Evolutionary conservation across 2,888 invertebrate genomes (phyloP).

Genomic region (Drosophila subquinaria): DNA sequence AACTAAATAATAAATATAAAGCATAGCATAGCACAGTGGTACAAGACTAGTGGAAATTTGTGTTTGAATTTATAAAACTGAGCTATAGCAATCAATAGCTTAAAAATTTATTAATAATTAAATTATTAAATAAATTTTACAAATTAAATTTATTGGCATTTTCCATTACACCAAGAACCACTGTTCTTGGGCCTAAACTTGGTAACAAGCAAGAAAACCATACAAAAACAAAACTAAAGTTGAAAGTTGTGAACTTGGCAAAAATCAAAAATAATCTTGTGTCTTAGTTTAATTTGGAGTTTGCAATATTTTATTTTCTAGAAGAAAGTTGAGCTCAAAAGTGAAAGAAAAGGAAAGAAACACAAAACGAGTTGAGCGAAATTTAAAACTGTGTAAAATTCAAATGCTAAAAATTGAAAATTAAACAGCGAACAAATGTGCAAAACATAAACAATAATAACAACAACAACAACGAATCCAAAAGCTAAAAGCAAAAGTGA

Average conservation of each 20-base stretch:
- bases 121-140: not conserved
- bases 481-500: slow-evolving; percentile 74
- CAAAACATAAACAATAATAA: slow-evolving; percentile 48
- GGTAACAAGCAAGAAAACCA: slow-evolving; percentile 5
- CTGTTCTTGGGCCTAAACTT: slow-evolving; percentile 44
- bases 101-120: not conserved
- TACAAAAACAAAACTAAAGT: slow-evolving; percentile 1
- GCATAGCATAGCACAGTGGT: slow-evolving; percentile 26
- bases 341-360: slow-evolving; percentile 37
- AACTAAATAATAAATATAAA: slow-evolving; percentile 33
- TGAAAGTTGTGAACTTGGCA: slow-evolving; percentile 30
- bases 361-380: slow-evolving; percentile 50
- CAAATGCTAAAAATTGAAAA: slow-evolving; percentile 44
- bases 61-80: not conserved
- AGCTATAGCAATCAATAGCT: no score
- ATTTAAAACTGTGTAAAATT: slow-evolving; percentile 48
- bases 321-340: slow-evolving; percentile 58
- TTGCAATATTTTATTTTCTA: slow-evolving; percentile 49
- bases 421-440: slow-evolving; percentile 36
- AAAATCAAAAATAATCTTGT: slow-evolving; percentile 32
- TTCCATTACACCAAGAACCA: slow-evolving; percentile 13
- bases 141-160: not conserved
- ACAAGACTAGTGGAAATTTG: not conserved
- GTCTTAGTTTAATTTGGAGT: slow-evolving; percentile 33
- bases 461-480: slow-evolving; percentile 28